A percentile compares a stretch with the other conserved stretches of the same genome.
These are phyloP conservation scores for Halictus ligatus DNA, from an alignment of 2,888 invertebrate species.

Conservation along the genomic window DNA sequence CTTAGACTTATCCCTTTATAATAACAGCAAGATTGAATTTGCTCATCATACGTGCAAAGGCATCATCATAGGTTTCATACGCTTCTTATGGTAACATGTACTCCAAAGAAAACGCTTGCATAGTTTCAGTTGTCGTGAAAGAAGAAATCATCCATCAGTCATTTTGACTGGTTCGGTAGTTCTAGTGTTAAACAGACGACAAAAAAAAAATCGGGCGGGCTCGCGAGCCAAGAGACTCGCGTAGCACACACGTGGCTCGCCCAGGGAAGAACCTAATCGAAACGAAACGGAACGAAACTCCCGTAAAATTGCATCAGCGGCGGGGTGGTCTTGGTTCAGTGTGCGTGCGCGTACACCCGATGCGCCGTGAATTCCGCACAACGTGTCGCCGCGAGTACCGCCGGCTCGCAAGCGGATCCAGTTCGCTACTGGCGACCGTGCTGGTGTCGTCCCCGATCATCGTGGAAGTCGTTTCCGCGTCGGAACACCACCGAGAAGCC, in stretches of 20 bases:
- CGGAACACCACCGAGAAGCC: not conserved
- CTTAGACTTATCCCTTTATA: no score
- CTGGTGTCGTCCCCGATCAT: conserved; percentile 40
- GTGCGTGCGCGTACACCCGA: conserved; percentile 51
- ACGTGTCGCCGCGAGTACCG: conserved; percentile 53
- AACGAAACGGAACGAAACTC: not conserved
- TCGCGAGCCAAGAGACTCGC: not conserved
- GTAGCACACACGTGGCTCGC: not conserved
- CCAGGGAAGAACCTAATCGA: not conserved
- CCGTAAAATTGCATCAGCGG: conserved; percentile 37
- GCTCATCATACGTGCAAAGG: no score
- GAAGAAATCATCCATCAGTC: no score
- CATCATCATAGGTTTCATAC: no score
- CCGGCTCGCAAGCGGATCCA: conserved; percentile 64
- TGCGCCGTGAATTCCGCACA: conserved; percentile 67
- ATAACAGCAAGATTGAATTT: no score
- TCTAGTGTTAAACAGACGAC: not conserved
- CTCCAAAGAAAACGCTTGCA: no score
- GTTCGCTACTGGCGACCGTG: conserved; percentile 68
- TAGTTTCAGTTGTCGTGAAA: no score
- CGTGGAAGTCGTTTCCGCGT: not conserved
- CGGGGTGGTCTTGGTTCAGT: not conserved
- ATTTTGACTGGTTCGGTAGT: no score
- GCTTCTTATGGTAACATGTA: no score
- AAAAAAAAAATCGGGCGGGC: not conserved